Conservation (phyloP, 2,797 vertebrate genomes). For the Darevskia nairensis region DNA sequence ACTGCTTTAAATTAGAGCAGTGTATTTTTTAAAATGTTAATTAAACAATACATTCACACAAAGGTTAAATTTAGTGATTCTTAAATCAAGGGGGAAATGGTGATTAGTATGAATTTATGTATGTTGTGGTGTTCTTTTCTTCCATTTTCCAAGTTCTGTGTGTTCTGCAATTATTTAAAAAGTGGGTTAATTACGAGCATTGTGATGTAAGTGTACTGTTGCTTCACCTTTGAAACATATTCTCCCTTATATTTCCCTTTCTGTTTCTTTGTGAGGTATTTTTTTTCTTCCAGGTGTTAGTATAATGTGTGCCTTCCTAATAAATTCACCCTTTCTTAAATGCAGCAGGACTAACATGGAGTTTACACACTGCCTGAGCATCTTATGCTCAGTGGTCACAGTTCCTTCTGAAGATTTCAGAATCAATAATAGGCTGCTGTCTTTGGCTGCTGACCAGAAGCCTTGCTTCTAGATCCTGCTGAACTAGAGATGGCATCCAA, state of each 20-base stretch:
- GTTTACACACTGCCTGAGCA: constrained; percentile 39
- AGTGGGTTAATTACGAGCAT: constrained; percentile 26
- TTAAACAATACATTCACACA: constrained; percentile 8
- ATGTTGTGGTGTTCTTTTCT: background rate
- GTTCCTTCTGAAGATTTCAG: constrained; percentile 65
- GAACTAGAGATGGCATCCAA: constrained; percentile 76
- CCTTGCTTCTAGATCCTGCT: constrained; percentile 70
- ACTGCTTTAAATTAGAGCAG: constrained; percentile 3
- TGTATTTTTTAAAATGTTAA: background rate
- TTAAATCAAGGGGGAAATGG: constrained; percentile 17
- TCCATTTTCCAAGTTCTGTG: background rate
- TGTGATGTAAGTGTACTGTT: constrained; percentile 27
- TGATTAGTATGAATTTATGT: constrained; percentile 10
- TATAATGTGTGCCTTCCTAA: constrained; percentile 12
- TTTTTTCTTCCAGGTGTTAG: constrained; percentile 34
- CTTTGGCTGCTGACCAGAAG: constrained; percentile 66
- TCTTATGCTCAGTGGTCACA: constrained; percentile 28
- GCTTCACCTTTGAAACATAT: constrained; percentile 24
- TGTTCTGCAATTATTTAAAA: constrained; percentile 30
- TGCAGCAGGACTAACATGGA: constrained; percentile 17
- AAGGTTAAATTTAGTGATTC: constrained; percentile 25
- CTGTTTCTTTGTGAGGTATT: background rate
- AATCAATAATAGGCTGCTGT: constrained; percentile 70
- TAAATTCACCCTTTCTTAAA: constrained; percentile 50
- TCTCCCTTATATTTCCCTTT: constrained; percentile 15